Conservation (phyloP, 2,797 vertebrate genomes). For the Naso thynnoides region DNA sequence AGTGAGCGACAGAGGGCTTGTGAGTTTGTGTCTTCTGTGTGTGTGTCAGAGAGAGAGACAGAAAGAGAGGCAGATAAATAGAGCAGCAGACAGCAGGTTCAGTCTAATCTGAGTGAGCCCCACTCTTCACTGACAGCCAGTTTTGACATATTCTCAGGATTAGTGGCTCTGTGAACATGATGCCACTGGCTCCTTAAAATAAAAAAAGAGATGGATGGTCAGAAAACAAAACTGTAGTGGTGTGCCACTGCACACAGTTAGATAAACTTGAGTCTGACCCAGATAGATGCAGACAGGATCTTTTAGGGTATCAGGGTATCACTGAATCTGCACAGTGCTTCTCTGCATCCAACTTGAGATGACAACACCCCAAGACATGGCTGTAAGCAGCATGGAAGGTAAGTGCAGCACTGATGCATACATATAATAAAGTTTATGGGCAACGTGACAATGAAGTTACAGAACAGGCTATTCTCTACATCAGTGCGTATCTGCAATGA, state of each 20-base stretch:
- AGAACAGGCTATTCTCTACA: background rate
- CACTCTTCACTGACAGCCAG: slow-evolving; percentile 66
- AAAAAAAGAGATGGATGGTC: slow-evolving; percentile 71
- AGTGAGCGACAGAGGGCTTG: background rate
- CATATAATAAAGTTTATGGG: background rate
- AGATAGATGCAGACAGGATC: slow-evolving; percentile 31
- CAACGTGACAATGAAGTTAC: background rate
- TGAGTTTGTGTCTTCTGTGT: slow-evolving; percentile 12
- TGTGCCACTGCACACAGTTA: slow-evolving; percentile 48
- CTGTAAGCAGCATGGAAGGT: slow-evolving; percentile 71
- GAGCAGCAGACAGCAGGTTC: slow-evolving; percentile 3
- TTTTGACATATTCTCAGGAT: slow-evolving; percentile 73
- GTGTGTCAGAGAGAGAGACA: background rate
- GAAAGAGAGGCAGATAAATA: slow-evolving; percentile 10
- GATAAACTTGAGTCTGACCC: slow-evolving; percentile 34
- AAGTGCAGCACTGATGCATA: slow-evolving; percentile 42
- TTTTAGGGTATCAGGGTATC: background rate
- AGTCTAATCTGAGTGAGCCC: slow-evolving; percentile 20
- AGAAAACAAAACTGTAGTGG: slow-evolving; percentile 66
- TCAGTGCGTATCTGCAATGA: background rate
- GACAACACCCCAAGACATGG: slow-evolving; percentile 56
- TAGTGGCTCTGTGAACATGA: slow-evolving; percentile 68
- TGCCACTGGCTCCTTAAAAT: slow-evolving; percentile 75
- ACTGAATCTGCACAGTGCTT: slow-evolving; percentile 7
- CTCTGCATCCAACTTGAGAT: slow-evolving; percentile 12